Base-by-base conservation (phyloP, 2,888 invertebrate species). In the Bibio marci region DNA sequence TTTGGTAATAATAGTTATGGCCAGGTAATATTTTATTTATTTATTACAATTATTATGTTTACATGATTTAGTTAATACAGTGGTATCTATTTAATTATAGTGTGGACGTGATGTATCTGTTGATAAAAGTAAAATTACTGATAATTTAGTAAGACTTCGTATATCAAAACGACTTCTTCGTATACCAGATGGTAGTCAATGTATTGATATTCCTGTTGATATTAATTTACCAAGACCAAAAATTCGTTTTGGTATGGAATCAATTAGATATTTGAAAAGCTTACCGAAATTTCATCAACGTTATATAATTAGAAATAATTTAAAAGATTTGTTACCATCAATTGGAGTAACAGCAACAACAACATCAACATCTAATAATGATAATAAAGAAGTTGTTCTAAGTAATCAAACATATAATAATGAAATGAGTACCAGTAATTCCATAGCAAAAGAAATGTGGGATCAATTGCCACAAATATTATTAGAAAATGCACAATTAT, bases 1-100 rank as follows among this genome's bases (percentile, higher is more conserved):
- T 62, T 62, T 43, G 62, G 62, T 3, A 62, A 62, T 27, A 62
- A 62, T 42, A 55, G 59, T 1, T 59, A 58, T 45, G 62, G 62
- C 8, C 62, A 57, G 49, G 55, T 54, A 38, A 32, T n/a, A 19
- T 12, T 27, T 10, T 14, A 12, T 12, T 13, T 15, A 25, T n/a
- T 2, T 12, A n/a, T n/a, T 41, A 25, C 12, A 19, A 8, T 4
- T 17, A 35, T 28, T 1, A 34, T 34, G 30, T n/a, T 10, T 19
- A 12, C 11, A 8, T 15, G 14, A n/a, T n/a, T n/a, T n/a, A n/a
- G n/a, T n/a, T n/a, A n/a, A n/a, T n/a, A n/a, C n/a, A n/a, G n/a
- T n/a, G n/a, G n/a, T n/a, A n/a, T n/a, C n/a, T n/a, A n/a, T n/a
- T n/a, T 22, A n/a, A 18, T 41, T 43, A 3, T 25, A 61, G 50